Base-by-base conservation (phyloP, 2,113 vertebrate genomes). In the Laticauda colubrina region DNA sequence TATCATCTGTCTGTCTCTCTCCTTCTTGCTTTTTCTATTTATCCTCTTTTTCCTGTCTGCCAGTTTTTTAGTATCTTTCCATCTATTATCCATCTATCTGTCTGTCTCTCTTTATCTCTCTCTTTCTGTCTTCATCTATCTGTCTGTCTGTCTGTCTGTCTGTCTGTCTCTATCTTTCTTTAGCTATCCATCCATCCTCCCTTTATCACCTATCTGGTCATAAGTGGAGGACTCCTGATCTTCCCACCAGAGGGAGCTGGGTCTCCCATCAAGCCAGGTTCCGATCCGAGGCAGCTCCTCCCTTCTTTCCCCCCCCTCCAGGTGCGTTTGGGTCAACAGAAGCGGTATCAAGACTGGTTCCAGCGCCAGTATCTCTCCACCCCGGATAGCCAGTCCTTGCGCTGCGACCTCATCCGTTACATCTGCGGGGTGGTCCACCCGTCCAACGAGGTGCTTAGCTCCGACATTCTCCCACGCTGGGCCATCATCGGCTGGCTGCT, bases 401-500 rank as follows among this genome's bases (percentile, higher is more conserved):
- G 99, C 96, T 99, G 99, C 2, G 99, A 99, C 95, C 98, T 99
- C 85, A 99, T 99, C 51, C 98, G 99, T 18, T 99, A 99, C 96
- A 99, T 99, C 97, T 99, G 99, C 0, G 99, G 99, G 0, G 99
- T 99, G 20, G 99, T 99, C 0, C 99, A 99, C 54, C 99, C 99
- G 0, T 99, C 99, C 95, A 99, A 99, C 20, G 99, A 99, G 97
- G 99, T 99, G 94, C 98, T 99, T 2, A 99, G 99, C 96, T 99
- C 99, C 0, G 99, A 99, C 95, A 99, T 99, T 97, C 97, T 99
- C n/a, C 99, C 99, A 0, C 99, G 99, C 88, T 99, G 99, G 99
- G 99, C 99, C 91, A 99, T 99, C 97, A 99, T 99, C 23, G 99
- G 99, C 89, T 99, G 99, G 99, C 97, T 99, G 86, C 98, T 99